These are phyloP conservation scores for Chaetops frenatus DNA, from an alignment of 2,113 vertebrate species.

Conservation along the genomic window DNA sequence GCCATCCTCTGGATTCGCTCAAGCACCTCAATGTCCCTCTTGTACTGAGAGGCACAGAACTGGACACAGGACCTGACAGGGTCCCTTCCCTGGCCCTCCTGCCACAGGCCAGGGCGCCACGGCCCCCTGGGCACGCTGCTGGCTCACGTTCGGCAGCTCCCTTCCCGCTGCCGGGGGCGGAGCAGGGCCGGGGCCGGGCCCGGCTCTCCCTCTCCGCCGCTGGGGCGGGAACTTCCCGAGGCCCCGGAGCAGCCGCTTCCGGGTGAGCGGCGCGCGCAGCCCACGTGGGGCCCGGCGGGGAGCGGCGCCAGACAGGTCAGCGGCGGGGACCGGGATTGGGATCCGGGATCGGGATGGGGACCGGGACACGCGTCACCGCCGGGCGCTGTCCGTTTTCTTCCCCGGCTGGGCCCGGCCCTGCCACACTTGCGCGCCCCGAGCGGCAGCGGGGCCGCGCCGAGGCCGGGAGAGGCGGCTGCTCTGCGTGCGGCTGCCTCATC, in stretches of 20 bases:
- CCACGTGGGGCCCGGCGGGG: not conserved
- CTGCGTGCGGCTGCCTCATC: accelerated
- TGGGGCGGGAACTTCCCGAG: not conserved
- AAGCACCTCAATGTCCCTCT: not conserved
- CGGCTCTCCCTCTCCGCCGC: accelerated
- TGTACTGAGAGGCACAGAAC: not conserved
- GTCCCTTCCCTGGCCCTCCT: not conserved
- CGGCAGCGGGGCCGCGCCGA: not conserved
- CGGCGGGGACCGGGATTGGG: accelerated
- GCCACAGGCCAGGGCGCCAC: not conserved
- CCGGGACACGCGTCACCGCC: accelerated
- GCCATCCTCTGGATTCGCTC: not conserved
- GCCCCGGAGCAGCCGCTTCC: not conserved
- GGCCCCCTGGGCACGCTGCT: accelerated
- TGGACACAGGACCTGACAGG: not conserved
- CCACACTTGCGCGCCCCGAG: not conserved
- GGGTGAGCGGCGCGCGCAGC: not conserved
- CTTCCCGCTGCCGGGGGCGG: not conserved
- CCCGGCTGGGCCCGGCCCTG: not conserved
- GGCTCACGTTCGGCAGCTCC: accelerated
- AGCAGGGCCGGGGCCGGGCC: accelerated
- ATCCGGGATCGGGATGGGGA: accelerated
- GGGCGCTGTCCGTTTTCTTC: not conserved
- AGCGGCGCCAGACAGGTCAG: not conserved
- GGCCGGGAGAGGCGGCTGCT: too few relatives aligned